These are phyloP conservation scores for Pinctada fucata DNA, from an alignment of 2,888 invertebrate genomes.

Conservation along the genomic window DNA sequence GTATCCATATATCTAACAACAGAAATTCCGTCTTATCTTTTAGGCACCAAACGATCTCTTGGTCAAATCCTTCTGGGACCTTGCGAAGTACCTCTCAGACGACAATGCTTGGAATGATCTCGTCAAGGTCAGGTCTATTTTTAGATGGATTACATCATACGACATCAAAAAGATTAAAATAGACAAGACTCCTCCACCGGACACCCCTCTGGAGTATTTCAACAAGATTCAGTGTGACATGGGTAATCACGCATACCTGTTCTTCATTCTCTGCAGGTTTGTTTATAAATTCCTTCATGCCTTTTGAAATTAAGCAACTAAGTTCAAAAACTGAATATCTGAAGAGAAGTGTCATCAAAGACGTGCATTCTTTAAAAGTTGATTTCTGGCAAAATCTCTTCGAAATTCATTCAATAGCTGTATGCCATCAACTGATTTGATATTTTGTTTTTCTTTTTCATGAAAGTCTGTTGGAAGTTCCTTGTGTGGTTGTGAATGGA, in stretches of 20 bases:
- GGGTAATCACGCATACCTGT: conserved; percentile 68
- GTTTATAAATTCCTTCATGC: too few relatives aligned
- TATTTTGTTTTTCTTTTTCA: too few relatives aligned
- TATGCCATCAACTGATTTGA: too few relatives aligned
- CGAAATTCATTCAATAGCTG: too few relatives aligned
- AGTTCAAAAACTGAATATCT: too few relatives aligned
- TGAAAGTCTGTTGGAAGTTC: conserved; percentile 60
- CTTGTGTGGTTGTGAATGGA: conserved; percentile 65
- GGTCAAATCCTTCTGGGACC: conserved; percentile 51
- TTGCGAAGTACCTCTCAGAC: conserved; percentile 48
- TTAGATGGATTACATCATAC: conserved; percentile 66
- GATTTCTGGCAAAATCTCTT: too few relatives aligned
- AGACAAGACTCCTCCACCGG: conserved; percentile 51
- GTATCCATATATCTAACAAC: too few relatives aligned
- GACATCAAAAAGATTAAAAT: conserved; percentile 55
- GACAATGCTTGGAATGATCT: conserved; percentile 45
- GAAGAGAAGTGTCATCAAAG: too few relatives aligned
- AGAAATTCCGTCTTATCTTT: not conserved
- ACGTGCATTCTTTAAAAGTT: not conserved
- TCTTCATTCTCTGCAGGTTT: conserved; percentile 52
- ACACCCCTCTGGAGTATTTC: conserved; percentile 66
- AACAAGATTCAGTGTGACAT: conserved; percentile 62
- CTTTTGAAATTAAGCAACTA: too few relatives aligned
- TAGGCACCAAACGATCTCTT: conserved; percentile 49
- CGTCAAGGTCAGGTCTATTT: conserved; percentile 58